A percentile compares a stretch with the other conserved stretches of the same genome.
Evolutionary conservation across 2,888 invertebrate genomes (phyloP).

Genomic region (Rhingia rostrata): DNA sequence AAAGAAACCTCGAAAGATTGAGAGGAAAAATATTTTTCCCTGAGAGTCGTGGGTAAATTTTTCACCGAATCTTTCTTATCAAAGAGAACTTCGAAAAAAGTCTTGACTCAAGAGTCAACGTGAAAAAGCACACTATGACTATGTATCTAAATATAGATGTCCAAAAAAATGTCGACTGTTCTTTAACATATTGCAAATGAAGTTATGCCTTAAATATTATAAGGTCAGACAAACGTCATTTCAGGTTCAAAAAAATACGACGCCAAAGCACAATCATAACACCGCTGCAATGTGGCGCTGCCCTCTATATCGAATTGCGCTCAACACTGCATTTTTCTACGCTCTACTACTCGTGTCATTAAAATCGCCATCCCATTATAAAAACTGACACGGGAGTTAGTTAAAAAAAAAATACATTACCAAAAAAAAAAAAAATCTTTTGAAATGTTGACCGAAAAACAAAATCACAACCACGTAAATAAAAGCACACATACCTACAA

Average conservation of each 20-base stretch:
- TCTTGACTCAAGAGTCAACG: too few relatives aligned
- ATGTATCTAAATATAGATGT: too few relatives aligned
- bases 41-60: too few relatives aligned
- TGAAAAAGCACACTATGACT: too few relatives aligned
- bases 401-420: conserved; percentile 2
- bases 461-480: conserved; percentile 2
- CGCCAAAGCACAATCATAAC: background rate
- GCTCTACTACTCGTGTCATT: conserved; percentile 33
- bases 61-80: too few relatives aligned
- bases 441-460: background rate
- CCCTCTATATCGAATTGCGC: background rate
- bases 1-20: too few relatives aligned
- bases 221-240: background rate
- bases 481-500: conserved; percentile 7
- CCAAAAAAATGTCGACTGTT: background rate
- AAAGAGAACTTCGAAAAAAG: too few relatives aligned
- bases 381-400: conserved; percentile 3
- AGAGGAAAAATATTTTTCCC: too few relatives aligned
- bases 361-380: conserved; percentile 20
- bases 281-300: background rate
- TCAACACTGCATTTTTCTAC: conserved; percentile 15
- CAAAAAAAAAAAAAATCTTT: conserved; percentile 7
- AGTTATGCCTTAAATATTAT: background rate
- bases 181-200: background rate
- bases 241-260: background rate